A percentile compares a stretch with the other conserved stretches of the same genome.
phyloP scores from a whole-genome alignment of 2,888 invertebrate genomes.

The Apamea crenata region DNA sequence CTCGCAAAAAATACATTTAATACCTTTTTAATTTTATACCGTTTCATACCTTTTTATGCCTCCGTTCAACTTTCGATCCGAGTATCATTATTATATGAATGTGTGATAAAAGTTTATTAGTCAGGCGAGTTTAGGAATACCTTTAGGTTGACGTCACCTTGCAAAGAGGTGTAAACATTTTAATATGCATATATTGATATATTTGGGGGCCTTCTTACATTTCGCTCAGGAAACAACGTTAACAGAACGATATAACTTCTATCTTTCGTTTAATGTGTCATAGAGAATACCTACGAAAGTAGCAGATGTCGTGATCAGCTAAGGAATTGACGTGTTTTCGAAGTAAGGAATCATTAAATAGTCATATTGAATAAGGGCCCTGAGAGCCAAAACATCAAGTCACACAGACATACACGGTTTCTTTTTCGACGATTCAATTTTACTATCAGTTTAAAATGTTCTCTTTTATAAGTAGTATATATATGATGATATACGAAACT shows the following conservation, averaged over 20 bases:
- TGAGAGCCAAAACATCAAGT: too few species aligned
- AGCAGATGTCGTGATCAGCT: too few species aligned
- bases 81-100: slow-evolving; percentile 34
- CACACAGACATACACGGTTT: too few species aligned
- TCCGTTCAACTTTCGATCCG: slow-evolving; percentile 24
- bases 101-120: slow-evolving; percentile 53
- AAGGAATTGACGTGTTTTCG: too few species aligned
- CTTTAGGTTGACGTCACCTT: slow-evolving; percentile 47
- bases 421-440: too few species aligned
- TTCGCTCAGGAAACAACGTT: background rate
- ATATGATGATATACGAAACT: background rate
- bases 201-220: slow-evolving; percentile 19
- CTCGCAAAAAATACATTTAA: slow-evolving; percentile 10
- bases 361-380: too few species aligned
- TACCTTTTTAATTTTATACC: slow-evolving; percentile 3
- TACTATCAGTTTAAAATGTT: too few species aligned
- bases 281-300: too few species aligned
- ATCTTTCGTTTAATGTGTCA: too few species aligned
- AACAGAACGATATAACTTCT: background rate
- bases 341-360: too few species aligned
- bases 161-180: slow-evolving; percentile 18
- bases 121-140: slow-evolving; percentile 40
- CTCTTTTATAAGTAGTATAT: too few species aligned
- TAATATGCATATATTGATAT: slow-evolving; percentile 28
- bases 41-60: background rate